Evolutionary conservation across 1,140 invertebrate genomes (phyloP).

Genomic region (Macrobrachium nipponense): DNA sequence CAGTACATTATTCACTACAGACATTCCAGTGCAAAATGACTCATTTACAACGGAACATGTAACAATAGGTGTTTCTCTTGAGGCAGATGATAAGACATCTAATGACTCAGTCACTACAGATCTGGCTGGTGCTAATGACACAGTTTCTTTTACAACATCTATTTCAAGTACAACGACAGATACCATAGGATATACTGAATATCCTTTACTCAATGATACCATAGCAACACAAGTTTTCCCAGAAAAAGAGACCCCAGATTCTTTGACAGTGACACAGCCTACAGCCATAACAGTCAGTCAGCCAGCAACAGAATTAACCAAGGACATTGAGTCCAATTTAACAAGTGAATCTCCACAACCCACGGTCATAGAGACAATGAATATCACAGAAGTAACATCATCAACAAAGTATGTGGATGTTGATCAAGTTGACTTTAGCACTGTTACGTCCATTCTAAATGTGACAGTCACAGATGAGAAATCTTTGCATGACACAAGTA

Average conservation of each 20-base stretch:
- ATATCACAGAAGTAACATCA: background rate
- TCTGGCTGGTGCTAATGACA: background rate
- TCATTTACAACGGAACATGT: background rate
- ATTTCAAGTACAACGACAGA: too few relatives aligned
- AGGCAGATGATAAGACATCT: background rate
- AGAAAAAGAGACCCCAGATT: background rate
- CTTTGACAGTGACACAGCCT: background rate
- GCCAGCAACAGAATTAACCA: too few relatives aligned
- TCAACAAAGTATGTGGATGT: background rate
- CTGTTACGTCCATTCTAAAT: background rate
- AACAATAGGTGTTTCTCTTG: background rate
- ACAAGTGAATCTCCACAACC: background rate
- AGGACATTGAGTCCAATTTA: too few relatives aligned
- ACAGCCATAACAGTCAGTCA: background rate
- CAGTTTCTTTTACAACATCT: background rate
- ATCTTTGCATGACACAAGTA: background rate
- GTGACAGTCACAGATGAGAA: conserved; percentile 9
- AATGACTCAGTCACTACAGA: conserved; percentile 10
- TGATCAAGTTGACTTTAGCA: background rate
- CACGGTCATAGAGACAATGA: background rate
- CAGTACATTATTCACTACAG: background rate
- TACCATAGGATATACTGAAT: too few relatives aligned
- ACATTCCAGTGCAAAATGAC: background rate
- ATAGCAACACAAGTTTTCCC: too few relatives aligned
- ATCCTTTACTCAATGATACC: too few relatives aligned